Percentiles rank a stretch among this genome's conserved stretches.
Evolutionary conservation across 2,113 vertebrate genomes (phyloP).

Genomic region (Ophthalmotilapia sp.): DNA sequence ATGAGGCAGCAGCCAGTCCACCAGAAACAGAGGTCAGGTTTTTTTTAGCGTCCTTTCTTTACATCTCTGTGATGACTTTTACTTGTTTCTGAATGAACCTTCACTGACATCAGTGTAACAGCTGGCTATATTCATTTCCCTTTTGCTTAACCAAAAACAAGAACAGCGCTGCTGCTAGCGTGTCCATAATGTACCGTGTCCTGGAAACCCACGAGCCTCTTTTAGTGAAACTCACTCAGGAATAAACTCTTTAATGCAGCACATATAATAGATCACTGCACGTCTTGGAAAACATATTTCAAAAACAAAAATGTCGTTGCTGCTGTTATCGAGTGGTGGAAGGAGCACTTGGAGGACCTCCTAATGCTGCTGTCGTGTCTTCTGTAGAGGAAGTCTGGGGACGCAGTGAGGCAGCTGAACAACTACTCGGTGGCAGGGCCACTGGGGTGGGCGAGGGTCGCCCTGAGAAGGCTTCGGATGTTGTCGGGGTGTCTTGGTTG

Average conservation of each 20-base stretch:
- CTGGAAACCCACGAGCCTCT: background rate
- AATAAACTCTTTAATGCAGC: background rate
- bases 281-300: background rate
- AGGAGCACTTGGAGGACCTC: background rate
- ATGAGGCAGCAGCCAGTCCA: constrained; percentile 95
- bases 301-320: background rate
- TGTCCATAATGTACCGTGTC: background rate
- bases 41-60: background rate
- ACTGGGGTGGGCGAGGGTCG: background rate
- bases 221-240: background rate
- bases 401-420: background rate
- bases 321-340: fast-evolving
- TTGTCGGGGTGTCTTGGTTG: background rate
- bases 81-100: background rate
- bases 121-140: background rate
- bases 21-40: constrained; percentile 90
- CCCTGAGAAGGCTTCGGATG: background rate
- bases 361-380: background rate
- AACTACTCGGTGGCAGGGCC: background rate
- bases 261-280: background rate
- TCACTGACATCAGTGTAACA: background rate
- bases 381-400: background rate
- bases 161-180: background rate
- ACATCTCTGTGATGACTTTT: background rate
- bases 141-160: background rate